Percentiles rank a stretch among this genome's conserved stretches.
phyloP scores from a whole-genome alignment of 2,888 invertebrate species.

The Eupithecia centaureata region DNA sequence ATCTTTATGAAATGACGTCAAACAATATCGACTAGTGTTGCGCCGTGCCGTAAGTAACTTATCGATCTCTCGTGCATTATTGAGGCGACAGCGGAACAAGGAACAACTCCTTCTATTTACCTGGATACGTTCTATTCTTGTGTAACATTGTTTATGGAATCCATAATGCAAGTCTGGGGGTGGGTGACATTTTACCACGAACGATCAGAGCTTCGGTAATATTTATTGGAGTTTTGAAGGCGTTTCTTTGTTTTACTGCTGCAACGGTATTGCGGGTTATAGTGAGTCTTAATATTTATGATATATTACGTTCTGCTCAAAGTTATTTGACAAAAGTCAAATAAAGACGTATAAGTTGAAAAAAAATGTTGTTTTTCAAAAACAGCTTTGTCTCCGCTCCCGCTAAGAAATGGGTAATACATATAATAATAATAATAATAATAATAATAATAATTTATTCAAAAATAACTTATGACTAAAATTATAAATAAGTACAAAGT shows the following conservation, averaged over 20 bases:
- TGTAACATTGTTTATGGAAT: slow-evolving; percentile 77
- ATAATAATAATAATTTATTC: too few species aligned
- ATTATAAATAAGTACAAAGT: too few species aligned
- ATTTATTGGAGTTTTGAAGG: slow-evolving; percentile 36
- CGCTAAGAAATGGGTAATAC: too few species aligned
- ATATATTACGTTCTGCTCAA: too few species aligned
- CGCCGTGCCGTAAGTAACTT: slow-evolving; percentile 55
- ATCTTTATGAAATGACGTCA: slow-evolving; percentile 40
- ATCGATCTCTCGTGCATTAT: slow-evolving; percentile 79
- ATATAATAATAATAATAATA: too few species aligned
- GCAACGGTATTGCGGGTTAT: slow-evolving; percentile 18
- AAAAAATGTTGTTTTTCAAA: too few species aligned
- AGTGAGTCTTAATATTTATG: neutral
- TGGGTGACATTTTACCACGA: slow-evolving; percentile 67
- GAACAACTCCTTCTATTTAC: slow-evolving; percentile 11
- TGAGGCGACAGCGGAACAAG: slow-evolving; percentile 48
- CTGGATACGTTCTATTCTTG: slow-evolving; percentile 70
- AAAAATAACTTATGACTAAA: too few species aligned
- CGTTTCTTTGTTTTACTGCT: slow-evolving; percentile 23
- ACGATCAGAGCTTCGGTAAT: slow-evolving; percentile 50
- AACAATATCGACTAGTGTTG: slow-evolving; percentile 62
- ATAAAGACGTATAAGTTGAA: neutral
- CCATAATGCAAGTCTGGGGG: slow-evolving; percentile 63
- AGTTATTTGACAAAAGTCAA: neutral
- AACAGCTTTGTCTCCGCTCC: too few species aligned